Conservation (phyloP, 2,113 vertebrate genomes). For the Pithys albifrons region DNA sequence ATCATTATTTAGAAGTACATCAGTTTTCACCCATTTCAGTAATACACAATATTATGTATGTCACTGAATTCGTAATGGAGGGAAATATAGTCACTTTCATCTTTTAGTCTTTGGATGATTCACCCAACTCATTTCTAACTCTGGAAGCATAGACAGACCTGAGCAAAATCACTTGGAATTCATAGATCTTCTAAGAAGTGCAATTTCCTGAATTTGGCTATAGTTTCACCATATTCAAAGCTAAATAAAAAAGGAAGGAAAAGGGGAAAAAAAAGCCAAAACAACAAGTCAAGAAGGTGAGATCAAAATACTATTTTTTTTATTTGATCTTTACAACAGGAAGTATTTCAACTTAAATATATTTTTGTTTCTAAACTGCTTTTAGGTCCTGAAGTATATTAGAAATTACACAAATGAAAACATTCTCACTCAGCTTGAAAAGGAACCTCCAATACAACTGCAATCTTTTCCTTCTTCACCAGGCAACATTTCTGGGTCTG, state of each 20-base stretch:
- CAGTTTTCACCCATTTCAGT: neutral
- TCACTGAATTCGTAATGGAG: neutral
- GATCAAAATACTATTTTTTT: neutral
- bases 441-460: neutral
- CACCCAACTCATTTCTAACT: neutral
- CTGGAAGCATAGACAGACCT: neutral
- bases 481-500: neutral
- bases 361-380: neutral
- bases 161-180: neutral
- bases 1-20: neutral
- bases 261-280: no score
- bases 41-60: neutral
- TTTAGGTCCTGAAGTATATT: neutral
- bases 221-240: neutral
- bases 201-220: neutral
- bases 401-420: neutral
- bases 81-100: neutral
- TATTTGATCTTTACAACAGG: neutral
- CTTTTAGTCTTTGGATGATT: neutral
- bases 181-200: neutral
- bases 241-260: rapidly evolving
- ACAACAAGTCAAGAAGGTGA: neutral
- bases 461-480: neutral
- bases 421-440: neutral
- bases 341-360: neutral